These are phyloP conservation scores for Drosophila antonietae DNA, from an alignment of 2,888 invertebrate genomes.

Conservation along the genomic window DNA sequence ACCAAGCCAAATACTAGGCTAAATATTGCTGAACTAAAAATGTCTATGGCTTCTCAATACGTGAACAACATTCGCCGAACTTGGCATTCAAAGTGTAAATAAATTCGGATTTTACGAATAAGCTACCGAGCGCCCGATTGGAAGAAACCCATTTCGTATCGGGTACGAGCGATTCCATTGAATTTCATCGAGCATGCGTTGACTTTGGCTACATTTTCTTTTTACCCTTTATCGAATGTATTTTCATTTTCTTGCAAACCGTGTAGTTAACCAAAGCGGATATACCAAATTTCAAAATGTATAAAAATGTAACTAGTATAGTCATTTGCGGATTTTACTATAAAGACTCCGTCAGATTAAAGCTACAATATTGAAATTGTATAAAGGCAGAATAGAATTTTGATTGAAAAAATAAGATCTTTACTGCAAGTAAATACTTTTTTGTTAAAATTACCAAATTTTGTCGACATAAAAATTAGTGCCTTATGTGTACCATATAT, in stretches of 20 bases:
- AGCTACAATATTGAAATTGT: background rate
- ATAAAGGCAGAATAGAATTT: background rate
- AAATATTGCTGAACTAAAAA: constrained; percentile 14
- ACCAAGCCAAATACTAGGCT: constrained; percentile 1
- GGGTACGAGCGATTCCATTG: constrained; percentile 37
- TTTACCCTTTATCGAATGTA: constrained; percentile 4
- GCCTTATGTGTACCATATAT: too few relatives aligned
- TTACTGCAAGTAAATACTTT: too few relatives aligned
- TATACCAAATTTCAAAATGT: background rate
- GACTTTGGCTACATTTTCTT: constrained; percentile 12
- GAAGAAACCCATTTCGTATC: constrained; percentile 32
- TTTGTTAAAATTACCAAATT: too few relatives aligned
- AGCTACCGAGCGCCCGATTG: constrained; percentile 17
- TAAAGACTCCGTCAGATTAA: background rate
- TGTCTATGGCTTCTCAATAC: constrained; percentile 47
- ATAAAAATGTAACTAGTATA: background rate
- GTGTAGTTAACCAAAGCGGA: background rate
- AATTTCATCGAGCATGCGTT: constrained; percentile 52
- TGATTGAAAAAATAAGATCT: background rate
- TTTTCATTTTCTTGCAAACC: background rate
- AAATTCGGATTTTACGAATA: constrained; percentile 33
- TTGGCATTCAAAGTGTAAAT: constrained; percentile 46
- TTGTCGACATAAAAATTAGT: too few relatives aligned
- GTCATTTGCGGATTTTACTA: too few relatives aligned
- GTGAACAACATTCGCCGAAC: constrained; percentile 33